phyloP scores from a whole-genome alignment of 2,797 vertebrate species.

The Enteromius trimaculatus region DNA sequence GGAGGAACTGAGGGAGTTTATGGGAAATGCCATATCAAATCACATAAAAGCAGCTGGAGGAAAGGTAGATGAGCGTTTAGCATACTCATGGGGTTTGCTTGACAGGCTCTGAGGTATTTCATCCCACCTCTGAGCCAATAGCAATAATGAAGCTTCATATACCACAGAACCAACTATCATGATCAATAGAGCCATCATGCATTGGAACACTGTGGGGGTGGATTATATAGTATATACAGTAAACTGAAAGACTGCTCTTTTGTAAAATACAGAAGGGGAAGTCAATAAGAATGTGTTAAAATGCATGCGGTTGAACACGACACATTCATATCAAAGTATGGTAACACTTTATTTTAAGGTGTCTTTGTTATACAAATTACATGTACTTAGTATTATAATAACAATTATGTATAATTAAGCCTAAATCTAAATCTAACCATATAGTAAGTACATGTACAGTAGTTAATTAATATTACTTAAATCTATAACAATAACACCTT shows the following conservation, averaged over 20 bases:
- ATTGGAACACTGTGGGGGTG: conserved; percentile 39
- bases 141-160: conserved; percentile 42
- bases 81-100: conserved; percentile 44
- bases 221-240: conserved; percentile 20
- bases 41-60: conserved; percentile 47
- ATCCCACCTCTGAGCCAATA: conserved; percentile 23
- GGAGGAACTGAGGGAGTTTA: conserved; percentile 34
- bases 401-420: too few relatives aligned
- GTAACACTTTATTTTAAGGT: too few relatives aligned
- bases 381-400: too few relatives aligned
- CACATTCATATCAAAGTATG: not conserved
- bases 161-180: conserved; percentile 30
- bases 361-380: too few relatives aligned
- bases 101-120: conserved; percentile 43
- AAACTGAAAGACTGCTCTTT: conserved; percentile 25
- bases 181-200: conserved; percentile 44
- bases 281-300: not conserved
- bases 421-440: too few relatives aligned
- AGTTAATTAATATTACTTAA: too few relatives aligned
- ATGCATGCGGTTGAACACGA: not conserved
- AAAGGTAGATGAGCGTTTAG: conserved; percentile 37
- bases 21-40: conserved; percentile 42
- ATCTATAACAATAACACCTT: too few relatives aligned
- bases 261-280: not conserved
- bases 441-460: too few relatives aligned